Percentiles rank a stretch among this genome's conserved stretches.
phyloP scores from a whole-genome alignment of 2,797 vertebrate species.

The Sorex maritimensis region DNA sequence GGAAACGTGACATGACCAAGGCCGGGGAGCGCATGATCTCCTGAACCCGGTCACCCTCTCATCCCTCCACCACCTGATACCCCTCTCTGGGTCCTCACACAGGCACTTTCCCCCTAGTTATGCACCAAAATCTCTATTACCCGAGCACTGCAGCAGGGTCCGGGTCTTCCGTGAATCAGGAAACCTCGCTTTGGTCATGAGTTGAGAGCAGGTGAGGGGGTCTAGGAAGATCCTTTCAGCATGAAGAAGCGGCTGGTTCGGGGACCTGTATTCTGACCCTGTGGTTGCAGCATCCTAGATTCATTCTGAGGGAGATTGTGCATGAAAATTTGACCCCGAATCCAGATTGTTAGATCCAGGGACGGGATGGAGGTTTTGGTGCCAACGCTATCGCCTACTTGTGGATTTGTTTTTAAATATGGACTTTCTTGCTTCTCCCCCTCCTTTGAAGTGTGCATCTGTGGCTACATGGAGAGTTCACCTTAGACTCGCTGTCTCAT shows the following conservation, averaged over 20 bases:
- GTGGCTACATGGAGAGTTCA: constrained; percentile 54
- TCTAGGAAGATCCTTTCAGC: background rate
- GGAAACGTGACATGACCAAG: background rate
- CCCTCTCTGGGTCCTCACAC: background rate
- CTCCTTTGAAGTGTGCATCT: constrained; percentile 74
- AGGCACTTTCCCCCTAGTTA: background rate
- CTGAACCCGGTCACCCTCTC: too few relatives aligned
- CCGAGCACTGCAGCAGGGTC: background rate
- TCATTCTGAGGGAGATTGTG: constrained; percentile 25
- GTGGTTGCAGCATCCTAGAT: background rate
- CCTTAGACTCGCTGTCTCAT: constrained; percentile 69
- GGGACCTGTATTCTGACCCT: background rate
- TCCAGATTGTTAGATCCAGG: constrained; percentile 17
- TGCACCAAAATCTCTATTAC: background rate
- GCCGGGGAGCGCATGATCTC: background rate
- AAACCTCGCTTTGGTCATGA: background rate
- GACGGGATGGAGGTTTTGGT: constrained; percentile 56
- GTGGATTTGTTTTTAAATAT: constrained; percentile 39
- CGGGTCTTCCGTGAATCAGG: background rate
- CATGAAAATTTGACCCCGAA: constrained; percentile 60
- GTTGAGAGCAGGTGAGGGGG: background rate
- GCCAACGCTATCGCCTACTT: background rate
- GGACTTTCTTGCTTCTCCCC: constrained; percentile 60
- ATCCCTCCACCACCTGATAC: background rate
- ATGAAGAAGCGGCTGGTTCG: background rate